A percentile compares a stretch with the other conserved stretches of the same genome.
These are phyloP conservation scores for Nannobrachium achirus DNA, from an alignment of 2,113 vertebrate species.

Conservation along the genomic window DNA sequence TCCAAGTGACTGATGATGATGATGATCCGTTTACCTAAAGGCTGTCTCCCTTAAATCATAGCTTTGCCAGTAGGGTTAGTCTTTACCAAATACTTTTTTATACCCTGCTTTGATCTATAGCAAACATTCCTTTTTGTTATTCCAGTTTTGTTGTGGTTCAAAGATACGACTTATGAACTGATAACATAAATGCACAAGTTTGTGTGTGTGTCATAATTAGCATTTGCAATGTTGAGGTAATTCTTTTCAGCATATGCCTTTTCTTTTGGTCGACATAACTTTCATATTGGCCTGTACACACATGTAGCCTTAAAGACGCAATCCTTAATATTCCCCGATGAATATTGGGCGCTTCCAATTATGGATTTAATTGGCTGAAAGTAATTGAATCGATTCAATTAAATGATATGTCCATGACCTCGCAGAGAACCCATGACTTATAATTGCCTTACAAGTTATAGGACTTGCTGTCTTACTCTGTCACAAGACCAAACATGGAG, in stretches of 20 bases:
- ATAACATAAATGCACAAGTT: not conserved
- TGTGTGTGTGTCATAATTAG: not conserved
- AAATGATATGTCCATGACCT: conserved; percentile 3
- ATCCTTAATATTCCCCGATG: conserved; percentile 15
- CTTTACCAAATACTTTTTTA: conserved; percentile 22
- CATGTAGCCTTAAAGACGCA: conserved; percentile 60
- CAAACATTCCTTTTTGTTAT: conserved; percentile 12
- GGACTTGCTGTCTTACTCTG: conserved; percentile 7
- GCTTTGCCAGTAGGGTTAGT: conserved; percentile 23
- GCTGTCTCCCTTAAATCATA: not conserved
- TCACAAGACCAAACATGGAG: conserved; percentile 4
- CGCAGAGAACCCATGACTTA: conserved; percentile 35
- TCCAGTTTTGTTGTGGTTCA: not conserved
- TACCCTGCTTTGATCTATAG: conserved; percentile 34
- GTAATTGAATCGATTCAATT: conserved; percentile 5
- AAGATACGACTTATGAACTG: not conserved
- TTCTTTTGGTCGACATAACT: not conserved
- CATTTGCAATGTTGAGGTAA: not conserved
- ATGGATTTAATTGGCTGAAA: conserved; percentile 26
- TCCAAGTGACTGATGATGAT: no score
- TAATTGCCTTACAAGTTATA: conserved; percentile 31
- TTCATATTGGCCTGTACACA: not conserved
- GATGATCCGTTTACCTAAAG: not conserved
- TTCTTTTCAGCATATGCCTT: not conserved
- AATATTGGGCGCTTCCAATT: conserved; percentile 37